Base-by-base conservation (phyloP, 2,113 vertebrate genomes). In the Chaetops frenatus region DNA sequence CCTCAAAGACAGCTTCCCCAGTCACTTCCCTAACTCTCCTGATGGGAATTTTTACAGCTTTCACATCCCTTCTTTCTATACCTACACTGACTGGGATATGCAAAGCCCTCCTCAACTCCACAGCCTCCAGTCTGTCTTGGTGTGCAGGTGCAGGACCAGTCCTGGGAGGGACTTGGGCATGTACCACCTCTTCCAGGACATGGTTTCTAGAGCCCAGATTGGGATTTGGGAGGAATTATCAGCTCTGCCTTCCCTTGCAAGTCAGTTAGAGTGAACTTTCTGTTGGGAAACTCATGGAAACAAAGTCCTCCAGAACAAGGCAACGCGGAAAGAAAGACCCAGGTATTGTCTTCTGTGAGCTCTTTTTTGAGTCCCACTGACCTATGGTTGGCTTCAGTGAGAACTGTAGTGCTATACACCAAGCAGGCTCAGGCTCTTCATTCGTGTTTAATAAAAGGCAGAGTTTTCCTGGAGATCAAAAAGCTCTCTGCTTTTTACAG, bases 381-480 rank as follows among this genome's bases (percentile, higher is more conserved):
- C 31, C 31, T 76, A 2, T 3, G 62, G 38, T 18, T 71, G 61
- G 45, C 70, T 71, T 79, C 61, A 53, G 3, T 11, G 23, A 82
- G 36, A 64, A 33, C 19, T 27, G 23, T 27, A 23, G 45, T 38
- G 12, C 28, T 84, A 51, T 15, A 40, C 61, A 48, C 45, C 28
- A 15, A 85, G 56, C 24, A 54, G 54, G 11, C 76, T 78, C 60
- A 40, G 73, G 29, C 23, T 15, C 33, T 71, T 74, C 44, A 23
- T 16, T 79, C 51, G 15, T 42, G 7, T 67, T 90, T 95, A 81
- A 90, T 71, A 74, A 83, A 78, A 92, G 42, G 17, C 56, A 84
- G 51, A 73, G 35, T 56, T 92, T 95, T 81, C 47, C 85, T 89
- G 64, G 65, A 94, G 82, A 94, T 95, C 71, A 96, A 95, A 96